Percentiles rank a stretch among this genome's conserved stretches.
Evolutionary conservation across 2,797 vertebrate species (phyloP).

Genomic region (Agapornis canus): DNA sequence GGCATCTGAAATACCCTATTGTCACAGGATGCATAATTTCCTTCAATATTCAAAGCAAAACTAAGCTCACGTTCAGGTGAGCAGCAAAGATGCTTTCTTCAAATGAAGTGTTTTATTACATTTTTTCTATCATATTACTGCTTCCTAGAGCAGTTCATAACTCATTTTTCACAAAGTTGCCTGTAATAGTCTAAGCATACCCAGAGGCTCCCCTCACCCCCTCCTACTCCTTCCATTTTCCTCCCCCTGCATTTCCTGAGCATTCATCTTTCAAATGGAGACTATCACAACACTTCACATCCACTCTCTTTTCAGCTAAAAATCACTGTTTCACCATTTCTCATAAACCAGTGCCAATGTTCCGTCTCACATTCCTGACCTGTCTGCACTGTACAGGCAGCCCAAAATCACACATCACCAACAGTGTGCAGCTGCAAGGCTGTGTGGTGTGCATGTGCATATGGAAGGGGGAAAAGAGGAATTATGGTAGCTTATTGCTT

Average conservation of each 20-base stretch:
- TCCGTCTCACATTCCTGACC: neutral
- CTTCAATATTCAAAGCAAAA: neutral
- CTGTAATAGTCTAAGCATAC: neutral
- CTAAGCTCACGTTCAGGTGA: neutral
- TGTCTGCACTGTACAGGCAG: neutral
- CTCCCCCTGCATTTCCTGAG: neutral
- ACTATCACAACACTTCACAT: fast-evolving
- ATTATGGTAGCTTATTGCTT: neutral
- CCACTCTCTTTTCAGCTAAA: neutral
- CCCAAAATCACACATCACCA: fast-evolving
- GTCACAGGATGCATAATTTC: neutral
- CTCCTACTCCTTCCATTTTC: neutral
- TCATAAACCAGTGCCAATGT: neutral
- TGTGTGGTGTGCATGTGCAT: fast-evolving
- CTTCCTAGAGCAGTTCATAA: neutral
- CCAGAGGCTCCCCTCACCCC: neutral
- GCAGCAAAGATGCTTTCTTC: neutral
- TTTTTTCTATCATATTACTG: neutral
- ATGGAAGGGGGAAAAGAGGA: neutral
- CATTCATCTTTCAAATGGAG: neutral
- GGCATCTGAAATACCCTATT: neutral
- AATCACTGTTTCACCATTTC: neutral
- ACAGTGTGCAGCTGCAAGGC: fast-evolving
- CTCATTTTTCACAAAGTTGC: neutral
- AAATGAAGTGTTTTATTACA: neutral